A percentile compares a stretch with the other conserved stretches of the same genome.
Evolutionary conservation across 1,140 invertebrate genomes (phyloP).

Genomic region (Myzus persicae): DNA sequence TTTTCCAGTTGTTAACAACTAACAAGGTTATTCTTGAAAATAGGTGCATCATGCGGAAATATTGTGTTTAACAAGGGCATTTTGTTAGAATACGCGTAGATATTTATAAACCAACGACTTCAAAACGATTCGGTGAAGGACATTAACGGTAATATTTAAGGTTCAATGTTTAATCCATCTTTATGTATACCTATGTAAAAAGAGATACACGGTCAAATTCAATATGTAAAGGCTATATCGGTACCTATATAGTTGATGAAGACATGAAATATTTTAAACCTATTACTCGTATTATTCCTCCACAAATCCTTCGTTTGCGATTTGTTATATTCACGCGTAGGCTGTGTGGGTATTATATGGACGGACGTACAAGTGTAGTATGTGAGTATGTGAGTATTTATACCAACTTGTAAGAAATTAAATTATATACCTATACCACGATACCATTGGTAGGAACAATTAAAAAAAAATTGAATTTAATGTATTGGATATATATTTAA

Average conservation of each 20-base stretch:
- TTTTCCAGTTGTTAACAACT: neutral
- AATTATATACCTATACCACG: too few relatives aligned
- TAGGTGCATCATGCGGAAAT: slow-evolving; percentile 23
- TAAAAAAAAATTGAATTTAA: neutral
- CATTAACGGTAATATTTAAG: neutral
- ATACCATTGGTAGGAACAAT: neutral
- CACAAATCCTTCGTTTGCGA: neutral
- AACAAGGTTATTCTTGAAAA: neutral
- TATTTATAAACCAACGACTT: neutral
- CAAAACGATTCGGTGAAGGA: neutral
- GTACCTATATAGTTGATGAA: neutral
- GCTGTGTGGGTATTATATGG: neutral
- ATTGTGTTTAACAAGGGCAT: slow-evolving; percentile 11
- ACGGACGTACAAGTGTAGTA: too few relatives aligned
- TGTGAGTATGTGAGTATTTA: too few relatives aligned
- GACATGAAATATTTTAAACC: neutral
- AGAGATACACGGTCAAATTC: neutral
- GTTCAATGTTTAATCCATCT: neutral
- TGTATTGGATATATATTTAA: neutral
- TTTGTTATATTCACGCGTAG: neutral
- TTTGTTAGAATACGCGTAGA: neutral
- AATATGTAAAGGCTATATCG: too few relatives aligned
- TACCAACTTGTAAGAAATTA: too few relatives aligned
- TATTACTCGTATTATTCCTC: neutral
- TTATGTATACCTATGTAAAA: neutral